Conservation (phyloP, 2,888 invertebrate genomes). For the Troides aeacus region DNA sequence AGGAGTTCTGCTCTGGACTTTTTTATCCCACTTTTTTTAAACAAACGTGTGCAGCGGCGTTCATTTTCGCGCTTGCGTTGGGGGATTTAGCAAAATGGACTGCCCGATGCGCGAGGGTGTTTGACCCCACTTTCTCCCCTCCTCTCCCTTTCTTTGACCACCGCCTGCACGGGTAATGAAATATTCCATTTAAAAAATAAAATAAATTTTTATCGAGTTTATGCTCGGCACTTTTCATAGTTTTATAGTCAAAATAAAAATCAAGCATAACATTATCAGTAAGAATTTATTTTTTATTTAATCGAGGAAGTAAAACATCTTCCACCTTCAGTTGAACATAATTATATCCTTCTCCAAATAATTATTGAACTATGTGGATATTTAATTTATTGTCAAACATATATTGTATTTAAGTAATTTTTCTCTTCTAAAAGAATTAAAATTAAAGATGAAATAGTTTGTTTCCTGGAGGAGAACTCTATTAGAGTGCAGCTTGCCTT, state of each 20-base stretch:
- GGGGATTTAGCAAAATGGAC: constrained; percentile 53
- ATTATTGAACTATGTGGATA: too few relatives aligned
- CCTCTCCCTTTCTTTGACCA: constrained; percentile 50
- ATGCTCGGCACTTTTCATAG: neutral
- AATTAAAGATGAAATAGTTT: too few relatives aligned
- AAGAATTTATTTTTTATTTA: neutral
- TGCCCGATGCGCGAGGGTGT: constrained; percentile 46
- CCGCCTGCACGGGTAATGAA: constrained; percentile 66
- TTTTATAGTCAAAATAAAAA: neutral
- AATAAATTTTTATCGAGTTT: constrained; percentile 39
- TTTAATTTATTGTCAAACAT: too few relatives aligned
- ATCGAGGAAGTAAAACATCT: neutral
- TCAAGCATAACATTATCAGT: neutral
- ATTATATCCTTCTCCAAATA: too few relatives aligned
- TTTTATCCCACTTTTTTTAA: constrained; percentile 56
- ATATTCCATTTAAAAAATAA: constrained; percentile 62
- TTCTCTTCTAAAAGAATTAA: too few relatives aligned
- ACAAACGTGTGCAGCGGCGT: constrained; percentile 54
- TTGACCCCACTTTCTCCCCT: constrained; percentile 36
- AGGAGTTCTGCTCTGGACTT: constrained; percentile 45
- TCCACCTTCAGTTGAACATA: too few relatives aligned
- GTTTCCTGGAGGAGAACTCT: too few relatives aligned
- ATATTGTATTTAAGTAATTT: too few relatives aligned
- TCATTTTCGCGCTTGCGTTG: constrained; percentile 36
- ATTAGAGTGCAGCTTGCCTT: too few relatives aligned